Evolutionary conservation across 2,113 vertebrate genomes (phyloP).

Genomic region (Columba janthina): DNA sequence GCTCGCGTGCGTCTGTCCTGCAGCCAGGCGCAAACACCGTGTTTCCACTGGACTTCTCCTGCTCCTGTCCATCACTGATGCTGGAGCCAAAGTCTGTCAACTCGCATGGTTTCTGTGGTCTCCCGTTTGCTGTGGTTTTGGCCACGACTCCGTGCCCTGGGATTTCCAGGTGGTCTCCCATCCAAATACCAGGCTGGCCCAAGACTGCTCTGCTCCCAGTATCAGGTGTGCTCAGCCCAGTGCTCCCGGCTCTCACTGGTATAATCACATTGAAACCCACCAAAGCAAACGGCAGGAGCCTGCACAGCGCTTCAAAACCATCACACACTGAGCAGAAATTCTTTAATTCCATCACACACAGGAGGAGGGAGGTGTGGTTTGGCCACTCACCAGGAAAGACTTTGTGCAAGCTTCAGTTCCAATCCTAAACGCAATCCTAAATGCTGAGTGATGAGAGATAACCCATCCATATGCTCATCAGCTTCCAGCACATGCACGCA

Average conservation of each 20-base stretch:
- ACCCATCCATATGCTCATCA: conserved; percentile 53
- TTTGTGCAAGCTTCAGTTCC: conserved; percentile 43
- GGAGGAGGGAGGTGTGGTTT: conserved; percentile 61
- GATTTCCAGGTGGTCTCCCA: background rate
- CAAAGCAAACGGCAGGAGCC: background rate
- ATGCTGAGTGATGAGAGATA: conserved; percentile 39
- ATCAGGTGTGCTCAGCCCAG: background rate
- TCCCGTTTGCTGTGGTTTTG: background rate
- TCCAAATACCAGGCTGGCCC: background rate
- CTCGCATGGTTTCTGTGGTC: background rate
- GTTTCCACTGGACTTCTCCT: conserved; percentile 32
- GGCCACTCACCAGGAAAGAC: conserved; percentile 49
- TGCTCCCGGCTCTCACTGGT: fast-evolving
- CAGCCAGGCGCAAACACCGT: background rate
- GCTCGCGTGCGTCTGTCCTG: background rate
- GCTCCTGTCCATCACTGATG: conserved; percentile 1
- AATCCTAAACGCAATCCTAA: conserved; percentile 40
- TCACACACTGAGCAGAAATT: background rate
- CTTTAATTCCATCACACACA: conserved; percentile 36
- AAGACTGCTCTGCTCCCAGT: background rate
- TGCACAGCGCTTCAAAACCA: background rate
- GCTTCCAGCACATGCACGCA: conserved; percentile 31
- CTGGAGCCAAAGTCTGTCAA: conserved; percentile 14
- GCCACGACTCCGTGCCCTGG: background rate
- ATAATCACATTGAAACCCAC: background rate